Percentiles rank a stretch among this genome's conserved stretches.
Conservation (phyloP, 2,888 invertebrate genomes). For the Eurytoma adleriae region DNA sequence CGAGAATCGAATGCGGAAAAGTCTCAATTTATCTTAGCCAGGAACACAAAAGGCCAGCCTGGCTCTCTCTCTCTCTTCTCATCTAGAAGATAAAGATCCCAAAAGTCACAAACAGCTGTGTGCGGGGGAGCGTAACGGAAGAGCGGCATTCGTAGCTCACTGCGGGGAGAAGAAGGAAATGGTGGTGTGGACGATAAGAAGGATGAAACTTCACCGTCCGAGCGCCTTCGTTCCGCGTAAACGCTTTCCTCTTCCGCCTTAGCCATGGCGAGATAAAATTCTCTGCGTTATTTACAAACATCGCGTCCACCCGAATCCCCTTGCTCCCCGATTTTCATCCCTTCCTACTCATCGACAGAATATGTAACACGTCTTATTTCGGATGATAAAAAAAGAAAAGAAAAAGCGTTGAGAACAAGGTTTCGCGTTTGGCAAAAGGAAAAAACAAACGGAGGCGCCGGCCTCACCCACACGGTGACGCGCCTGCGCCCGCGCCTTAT, state of each 20-base stretch:
- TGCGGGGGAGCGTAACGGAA: constrained; percentile 22
- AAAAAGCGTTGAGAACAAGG: background rate
- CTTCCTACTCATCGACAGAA: too few relatives aligned
- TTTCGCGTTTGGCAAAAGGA: background rate
- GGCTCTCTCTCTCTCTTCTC: constrained; percentile 16
- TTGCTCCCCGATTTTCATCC: too few relatives aligned
- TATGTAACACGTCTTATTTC: too few relatives aligned
- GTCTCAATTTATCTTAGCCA: background rate
- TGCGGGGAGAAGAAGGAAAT: constrained; percentile 44
- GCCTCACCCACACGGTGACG: constrained; percentile 2
- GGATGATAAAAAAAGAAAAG: background rate
- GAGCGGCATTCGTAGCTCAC: constrained; percentile 3
- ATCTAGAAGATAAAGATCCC: constrained; percentile 47
- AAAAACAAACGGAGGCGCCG: constrained; percentile 12
- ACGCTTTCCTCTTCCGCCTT: background rate
- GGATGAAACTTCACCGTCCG: constrained; percentile 22
- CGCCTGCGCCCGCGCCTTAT: constrained; percentile 35
- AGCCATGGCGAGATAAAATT: background rate
- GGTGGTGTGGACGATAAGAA: constrained; percentile 38
- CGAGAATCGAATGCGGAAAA: background rate
- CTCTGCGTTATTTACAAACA: background rate
- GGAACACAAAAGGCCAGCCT: background rate
- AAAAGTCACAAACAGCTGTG: constrained; percentile 12
- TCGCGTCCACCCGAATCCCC: background rate
- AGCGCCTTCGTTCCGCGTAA: constrained; percentile 11